Evolutionary conservation across 2,888 invertebrate genomes (phyloP).

Genomic region (Periphyllus acericola): DNA sequence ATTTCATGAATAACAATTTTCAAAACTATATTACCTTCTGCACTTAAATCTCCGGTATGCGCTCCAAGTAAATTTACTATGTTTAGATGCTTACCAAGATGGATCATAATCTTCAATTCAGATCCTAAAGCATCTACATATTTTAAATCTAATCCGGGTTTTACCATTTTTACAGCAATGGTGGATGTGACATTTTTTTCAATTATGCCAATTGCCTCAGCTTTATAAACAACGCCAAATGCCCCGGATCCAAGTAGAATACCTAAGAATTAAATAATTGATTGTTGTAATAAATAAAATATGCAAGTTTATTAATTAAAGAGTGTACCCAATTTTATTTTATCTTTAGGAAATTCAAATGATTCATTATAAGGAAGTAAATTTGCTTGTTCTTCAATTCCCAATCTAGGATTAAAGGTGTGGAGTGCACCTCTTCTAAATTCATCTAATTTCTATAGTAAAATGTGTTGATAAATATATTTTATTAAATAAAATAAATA

Average conservation of each 20-base stretch:
- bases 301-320: not conserved
- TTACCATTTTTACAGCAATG: slow-evolving; percentile 96
- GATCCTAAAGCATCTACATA: slow-evolving; percentile 88
- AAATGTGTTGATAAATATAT: slow-evolving; percentile 20
- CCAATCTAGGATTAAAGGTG: slow-evolving; percentile 86
- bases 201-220: slow-evolving; percentile 81
- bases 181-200: slow-evolving; percentile 78
- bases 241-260: slow-evolving; percentile 92
- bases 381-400: slow-evolving; percentile 92
- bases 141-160: slow-evolving; percentile 83
- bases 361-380: slow-evolving; percentile 82
- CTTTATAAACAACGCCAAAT: slow-evolving; percentile 92
- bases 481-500: not conserved
- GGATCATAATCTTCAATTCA: slow-evolving; percentile 94
- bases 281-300: not conserved
- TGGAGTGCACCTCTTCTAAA: slow-evolving; percentile 83
- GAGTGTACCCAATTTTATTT: slow-evolving; percentile 78
- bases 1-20: not conserved
- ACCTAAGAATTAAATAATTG: slow-evolving; percentile 70
- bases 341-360: slow-evolving; percentile 89
- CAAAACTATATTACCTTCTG: slow-evolving; percentile 76
- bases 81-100: slow-evolving; percentile 92
- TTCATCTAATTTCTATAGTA: slow-evolving; percentile 71
- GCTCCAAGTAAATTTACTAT: slow-evolving; percentile 95
- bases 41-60: slow-evolving; percentile 86